phyloP scores from a whole-genome alignment of 1,140 invertebrate genomes.

The Drosophila sproati region DNA sequence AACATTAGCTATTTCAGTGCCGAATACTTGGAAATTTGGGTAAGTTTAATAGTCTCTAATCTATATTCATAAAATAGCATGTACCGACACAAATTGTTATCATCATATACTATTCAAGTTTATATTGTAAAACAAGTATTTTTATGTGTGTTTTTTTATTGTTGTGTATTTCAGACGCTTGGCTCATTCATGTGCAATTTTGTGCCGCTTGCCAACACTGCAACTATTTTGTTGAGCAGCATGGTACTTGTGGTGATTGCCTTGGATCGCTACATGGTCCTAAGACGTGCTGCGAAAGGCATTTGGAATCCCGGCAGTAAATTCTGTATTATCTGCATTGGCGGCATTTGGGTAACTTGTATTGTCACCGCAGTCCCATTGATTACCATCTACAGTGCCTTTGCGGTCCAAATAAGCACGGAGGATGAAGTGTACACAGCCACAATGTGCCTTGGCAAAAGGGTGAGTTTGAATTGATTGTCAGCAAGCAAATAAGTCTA shows the following conservation, averaged over 20 bases:
- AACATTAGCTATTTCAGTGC: slow-evolving; percentile 67
- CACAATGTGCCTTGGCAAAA: slow-evolving; percentile 54
- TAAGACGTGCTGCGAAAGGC: slow-evolving; percentile 78
- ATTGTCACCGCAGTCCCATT: slow-evolving; percentile 69
- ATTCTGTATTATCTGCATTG: slow-evolving; percentile 63
- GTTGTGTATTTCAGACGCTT: slow-evolving; percentile 68
- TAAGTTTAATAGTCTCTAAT: slow-evolving; percentile 31
- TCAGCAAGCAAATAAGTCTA: not conserved
- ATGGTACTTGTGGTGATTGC: slow-evolving; percentile 86
- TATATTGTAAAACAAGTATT: no score
- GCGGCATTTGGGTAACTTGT: slow-evolving; percentile 79
- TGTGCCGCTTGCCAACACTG: slow-evolving; percentile 85
- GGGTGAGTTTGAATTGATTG: slow-evolving; percentile 41
- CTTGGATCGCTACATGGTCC: slow-evolving; percentile 85
- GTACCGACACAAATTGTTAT: no score
- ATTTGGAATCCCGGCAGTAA: slow-evolving; percentile 84
- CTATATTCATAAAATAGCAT: no score
- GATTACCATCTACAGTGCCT: slow-evolving; percentile 56
- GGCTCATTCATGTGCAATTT: slow-evolving; percentile 85
- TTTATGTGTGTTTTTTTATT: no score
- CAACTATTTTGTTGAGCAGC: slow-evolving; percentile 85
- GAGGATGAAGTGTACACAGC: slow-evolving; percentile 36
- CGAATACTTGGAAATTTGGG: slow-evolving; percentile 72
- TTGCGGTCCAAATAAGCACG: slow-evolving; percentile 42
- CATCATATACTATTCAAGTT: no score